Percentiles rank a stretch among this genome's conserved stretches.
Conservation (phyloP, 2,797 vertebrate species). For the Cuniculus paca region DNA sequence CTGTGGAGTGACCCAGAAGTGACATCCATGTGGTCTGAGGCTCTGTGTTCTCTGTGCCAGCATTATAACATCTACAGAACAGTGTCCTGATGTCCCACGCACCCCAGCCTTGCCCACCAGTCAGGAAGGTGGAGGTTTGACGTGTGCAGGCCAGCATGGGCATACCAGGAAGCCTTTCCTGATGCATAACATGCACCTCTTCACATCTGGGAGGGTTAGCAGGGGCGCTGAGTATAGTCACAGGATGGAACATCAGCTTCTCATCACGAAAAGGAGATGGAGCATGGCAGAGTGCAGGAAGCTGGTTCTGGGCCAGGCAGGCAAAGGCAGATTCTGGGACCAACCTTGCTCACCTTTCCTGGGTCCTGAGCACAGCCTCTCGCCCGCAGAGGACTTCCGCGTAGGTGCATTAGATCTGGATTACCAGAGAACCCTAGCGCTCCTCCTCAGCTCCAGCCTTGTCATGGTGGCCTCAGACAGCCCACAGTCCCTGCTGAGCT, state of each 20-base stretch:
- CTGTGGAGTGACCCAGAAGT: neutral
- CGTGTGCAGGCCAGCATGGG: no score
- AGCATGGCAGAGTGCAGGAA: neutral
- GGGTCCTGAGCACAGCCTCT: neutral
- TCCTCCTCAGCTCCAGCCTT: no score
- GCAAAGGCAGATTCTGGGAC: neutral
- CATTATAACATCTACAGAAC: rapidly evolving
- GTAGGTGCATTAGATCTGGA: neutral
- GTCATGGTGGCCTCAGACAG: neutral
- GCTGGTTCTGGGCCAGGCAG: neutral
- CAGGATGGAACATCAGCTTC: neutral
- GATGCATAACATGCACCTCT: neutral
- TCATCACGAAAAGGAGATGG: neutral
- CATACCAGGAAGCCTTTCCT: no score
- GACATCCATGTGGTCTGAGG: neutral
- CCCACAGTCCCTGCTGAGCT: conserved; percentile 41
- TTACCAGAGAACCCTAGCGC: neutral
- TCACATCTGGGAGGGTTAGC: neutral
- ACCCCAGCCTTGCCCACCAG: neutral
- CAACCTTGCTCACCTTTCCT: neutral
- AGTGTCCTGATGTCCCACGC: no score
- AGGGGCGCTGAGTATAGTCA: neutral
- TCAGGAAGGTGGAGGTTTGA: neutral
- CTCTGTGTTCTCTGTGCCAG: neutral
- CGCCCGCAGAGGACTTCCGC: rapidly evolving